Evolutionary conservation across 2,113 vertebrate genomes (phyloP).

Genomic region (Percina caprodes): DNA sequence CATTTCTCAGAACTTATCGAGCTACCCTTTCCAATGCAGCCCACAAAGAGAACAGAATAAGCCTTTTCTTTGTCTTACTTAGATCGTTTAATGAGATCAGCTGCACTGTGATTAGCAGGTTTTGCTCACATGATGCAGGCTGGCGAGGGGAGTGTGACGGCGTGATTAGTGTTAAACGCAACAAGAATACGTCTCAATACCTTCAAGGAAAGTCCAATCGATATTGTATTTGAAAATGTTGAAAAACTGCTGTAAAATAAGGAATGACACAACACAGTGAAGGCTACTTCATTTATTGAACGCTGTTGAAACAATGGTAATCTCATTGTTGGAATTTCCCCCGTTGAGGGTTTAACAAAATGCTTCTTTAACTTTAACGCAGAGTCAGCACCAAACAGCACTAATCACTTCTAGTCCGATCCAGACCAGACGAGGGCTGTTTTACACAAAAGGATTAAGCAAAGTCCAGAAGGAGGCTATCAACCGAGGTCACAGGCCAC

Average conservation of each 20-base stretch:
- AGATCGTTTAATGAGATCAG: constrained; percentile 43
- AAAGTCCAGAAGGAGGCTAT: constrained; percentile 27
- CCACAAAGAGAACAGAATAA: constrained; percentile 13
- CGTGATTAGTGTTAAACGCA: not conserved
- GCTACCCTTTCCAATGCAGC: not conserved
- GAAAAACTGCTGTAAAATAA: not conserved
- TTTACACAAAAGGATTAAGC: constrained; percentile 43
- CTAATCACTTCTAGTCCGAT: constrained; percentile 43
- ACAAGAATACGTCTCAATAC: no score
- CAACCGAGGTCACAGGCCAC: not conserved
- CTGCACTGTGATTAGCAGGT: constrained; percentile 22
- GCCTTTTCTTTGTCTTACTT: not conserved
- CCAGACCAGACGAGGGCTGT: constrained; percentile 25
- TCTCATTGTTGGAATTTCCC: no score
- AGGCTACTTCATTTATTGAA: no score
- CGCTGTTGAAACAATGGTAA: no score
- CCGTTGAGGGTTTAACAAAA: no score
- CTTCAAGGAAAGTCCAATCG: not conserved
- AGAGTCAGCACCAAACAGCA: constrained; percentile 16
- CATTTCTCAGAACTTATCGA: not conserved
- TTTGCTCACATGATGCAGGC: constrained; percentile 1
- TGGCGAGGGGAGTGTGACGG: not conserved
- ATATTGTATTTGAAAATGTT: no score
- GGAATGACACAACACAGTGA: no score
- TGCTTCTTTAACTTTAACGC: not conserved